Conservation (phyloP, 1,140 invertebrate genomes). For the Chrysopa pallens region DNA sequence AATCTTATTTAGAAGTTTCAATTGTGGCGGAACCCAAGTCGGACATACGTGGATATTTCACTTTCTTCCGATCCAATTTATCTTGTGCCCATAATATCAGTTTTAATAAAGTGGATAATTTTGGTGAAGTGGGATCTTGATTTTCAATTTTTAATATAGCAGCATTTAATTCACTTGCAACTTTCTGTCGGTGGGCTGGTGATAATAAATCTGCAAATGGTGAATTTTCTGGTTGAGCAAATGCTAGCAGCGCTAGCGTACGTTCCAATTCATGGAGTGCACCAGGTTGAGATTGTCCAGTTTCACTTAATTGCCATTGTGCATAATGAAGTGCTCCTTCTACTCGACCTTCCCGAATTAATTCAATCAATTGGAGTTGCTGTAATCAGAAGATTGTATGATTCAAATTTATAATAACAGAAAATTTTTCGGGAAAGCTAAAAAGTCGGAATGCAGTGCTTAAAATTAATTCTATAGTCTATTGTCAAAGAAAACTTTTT, state of each 20-base stretch:
- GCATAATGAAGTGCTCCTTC: conserved; percentile 93
- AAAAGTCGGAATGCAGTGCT: no score
- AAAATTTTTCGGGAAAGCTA: no score
- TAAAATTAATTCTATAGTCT: no score
- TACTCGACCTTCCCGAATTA: conserved; percentile 75
- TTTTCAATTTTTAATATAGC: conserved; percentile 87
- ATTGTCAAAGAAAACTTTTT: no score
- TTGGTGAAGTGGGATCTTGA: conserved; percentile 70
- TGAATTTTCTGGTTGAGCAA: conserved; percentile 87
- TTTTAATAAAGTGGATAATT: conserved; percentile 79
- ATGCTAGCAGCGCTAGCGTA: conserved; percentile 86
- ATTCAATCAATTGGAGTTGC: conserved; percentile 89
- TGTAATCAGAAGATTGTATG: conserved; percentile 20
- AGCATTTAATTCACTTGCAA: conserved; percentile 87
- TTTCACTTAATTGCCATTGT: conserved; percentile 80
- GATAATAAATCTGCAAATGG: conserved; percentile 92
- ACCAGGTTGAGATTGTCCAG: conserved; percentile 73
- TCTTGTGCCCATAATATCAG: conserved; percentile 91
- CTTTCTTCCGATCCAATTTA: conserved; percentile 84
- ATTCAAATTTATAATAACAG: no score
- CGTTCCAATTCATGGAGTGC: conserved; percentile 60
- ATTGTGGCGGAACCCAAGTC: conserved; percentile 67
- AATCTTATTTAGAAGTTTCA: conserved; percentile 47
- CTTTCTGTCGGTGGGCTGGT: conserved; percentile 83
- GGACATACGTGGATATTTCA: conserved; percentile 85